These are phyloP conservation scores for Eurypyga helias DNA, from an alignment of 2,113 vertebrate genomes.

Conservation along the genomic window DNA sequence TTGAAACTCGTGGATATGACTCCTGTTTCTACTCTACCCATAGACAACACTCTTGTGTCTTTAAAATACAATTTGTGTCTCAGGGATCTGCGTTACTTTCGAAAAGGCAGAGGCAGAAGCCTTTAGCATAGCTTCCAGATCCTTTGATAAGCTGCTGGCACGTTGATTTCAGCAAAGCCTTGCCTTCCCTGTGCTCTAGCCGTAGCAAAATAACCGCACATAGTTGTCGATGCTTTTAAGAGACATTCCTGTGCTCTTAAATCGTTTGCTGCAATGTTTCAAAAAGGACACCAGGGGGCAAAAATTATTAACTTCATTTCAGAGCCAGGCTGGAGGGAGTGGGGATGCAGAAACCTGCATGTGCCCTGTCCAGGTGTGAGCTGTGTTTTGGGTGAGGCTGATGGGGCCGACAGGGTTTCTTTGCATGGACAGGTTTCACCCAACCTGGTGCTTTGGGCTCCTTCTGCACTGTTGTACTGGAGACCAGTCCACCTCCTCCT, in stretches of 20 bases:
- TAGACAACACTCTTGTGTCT: not conserved
- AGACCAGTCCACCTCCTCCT: not conserved
- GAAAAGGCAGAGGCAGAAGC: not conserved
- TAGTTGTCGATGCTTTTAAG: fast-evolving
- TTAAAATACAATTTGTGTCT: not conserved
- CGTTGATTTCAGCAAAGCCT: not conserved
- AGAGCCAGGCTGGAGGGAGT: fast-evolving
- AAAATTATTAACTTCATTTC: not conserved
- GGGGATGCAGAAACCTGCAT: fast-evolving
- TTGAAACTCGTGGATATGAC: no score
- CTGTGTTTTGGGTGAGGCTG: not conserved
- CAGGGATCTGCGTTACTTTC: not conserved
- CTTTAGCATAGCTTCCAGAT: not conserved
- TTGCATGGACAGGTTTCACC: not conserved
- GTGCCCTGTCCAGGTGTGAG: not conserved
- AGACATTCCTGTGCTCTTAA: not conserved
- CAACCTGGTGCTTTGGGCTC: not conserved
- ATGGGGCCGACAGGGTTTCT: not conserved
- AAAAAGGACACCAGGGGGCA: not conserved
- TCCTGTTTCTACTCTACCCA: not conserved
- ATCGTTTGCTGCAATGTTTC: not conserved
- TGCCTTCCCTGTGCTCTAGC: not conserved
- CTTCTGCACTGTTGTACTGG: not conserved
- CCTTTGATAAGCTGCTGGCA: not conserved
- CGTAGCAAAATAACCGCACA: not conserved